Conservation (phyloP, 2,113 vertebrate species). For the Xerus inauris region DNA sequence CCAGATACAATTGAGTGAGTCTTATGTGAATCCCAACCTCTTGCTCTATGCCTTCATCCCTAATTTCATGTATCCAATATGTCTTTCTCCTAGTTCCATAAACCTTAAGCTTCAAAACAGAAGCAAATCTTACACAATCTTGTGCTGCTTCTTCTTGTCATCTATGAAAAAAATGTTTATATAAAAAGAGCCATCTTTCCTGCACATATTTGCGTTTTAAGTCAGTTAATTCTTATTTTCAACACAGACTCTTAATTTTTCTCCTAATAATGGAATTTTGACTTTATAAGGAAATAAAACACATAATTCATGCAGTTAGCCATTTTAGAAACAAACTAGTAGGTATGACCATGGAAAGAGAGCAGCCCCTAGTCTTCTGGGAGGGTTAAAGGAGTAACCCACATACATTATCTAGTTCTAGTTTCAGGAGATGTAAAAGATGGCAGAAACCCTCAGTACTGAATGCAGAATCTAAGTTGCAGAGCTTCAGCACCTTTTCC, state of each 20-base stretch:
- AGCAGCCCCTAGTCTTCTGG: not conserved
- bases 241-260: not conserved
- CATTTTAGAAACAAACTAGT: not conserved
- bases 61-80: not conserved
- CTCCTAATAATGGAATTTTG: not conserved
- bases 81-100: not conserved
- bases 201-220: not conserved
- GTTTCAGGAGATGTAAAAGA: not conserved
- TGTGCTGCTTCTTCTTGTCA: not conserved
- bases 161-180: not conserved
- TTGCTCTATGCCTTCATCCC: not conserved
- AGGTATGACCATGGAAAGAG: not conserved
- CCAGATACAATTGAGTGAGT: not conserved
- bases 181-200: not conserved
- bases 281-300: not conserved
- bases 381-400: not conserved
- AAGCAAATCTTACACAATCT: not conserved
- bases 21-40: not conserved
- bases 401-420: not conserved
- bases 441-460: not conserved
- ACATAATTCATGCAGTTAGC: not conserved
- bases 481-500: accelerated
- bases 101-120: not conserved
- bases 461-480: not conserved
- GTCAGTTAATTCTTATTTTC: not conserved